Conservation (phyloP, 2,113 vertebrate genomes). For the Tragelaphus imberbis region DNA sequence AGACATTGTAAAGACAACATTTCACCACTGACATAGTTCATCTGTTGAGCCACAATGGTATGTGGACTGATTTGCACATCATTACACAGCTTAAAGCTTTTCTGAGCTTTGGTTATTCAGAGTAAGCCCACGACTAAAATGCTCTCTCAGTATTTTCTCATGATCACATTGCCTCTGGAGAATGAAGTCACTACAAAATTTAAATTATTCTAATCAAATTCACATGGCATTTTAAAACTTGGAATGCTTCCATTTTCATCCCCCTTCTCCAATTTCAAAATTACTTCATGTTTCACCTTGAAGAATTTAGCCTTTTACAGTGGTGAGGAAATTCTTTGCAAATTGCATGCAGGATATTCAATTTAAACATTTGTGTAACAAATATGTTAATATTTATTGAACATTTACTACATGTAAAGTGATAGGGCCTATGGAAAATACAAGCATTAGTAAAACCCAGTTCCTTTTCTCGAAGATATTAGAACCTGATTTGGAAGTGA, state of each 20-base stretch:
- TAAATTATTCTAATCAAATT: constrained; percentile 51
- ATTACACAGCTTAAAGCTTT: constrained; percentile 8
- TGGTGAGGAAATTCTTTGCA: constrained; percentile 60
- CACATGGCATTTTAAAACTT: constrained; percentile 62
- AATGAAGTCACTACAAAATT: constrained; percentile 64
- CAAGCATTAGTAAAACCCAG: neutral
- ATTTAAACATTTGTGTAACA: constrained; percentile 46
- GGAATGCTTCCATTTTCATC: constrained; percentile 57
- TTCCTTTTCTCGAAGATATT: neutral
- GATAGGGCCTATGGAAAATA: constrained; percentile 28
- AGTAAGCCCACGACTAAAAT: neutral
- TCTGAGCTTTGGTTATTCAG: constrained; percentile 31
- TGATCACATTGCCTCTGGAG: constrained; percentile 53
- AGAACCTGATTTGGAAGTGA: constrained; percentile 8
- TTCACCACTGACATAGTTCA: constrained; percentile 5
- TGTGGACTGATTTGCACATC: constrained; percentile 31
- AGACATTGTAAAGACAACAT: constrained; percentile 25
- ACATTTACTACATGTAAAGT: constrained; percentile 52
- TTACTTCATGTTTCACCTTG: constrained; percentile 74
- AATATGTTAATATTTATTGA: constrained; percentile 54
- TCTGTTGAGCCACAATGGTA: constrained; percentile 31
- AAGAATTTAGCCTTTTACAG: constrained; percentile 70
- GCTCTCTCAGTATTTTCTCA: constrained; percentile 57
- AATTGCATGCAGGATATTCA: constrained; percentile 51
- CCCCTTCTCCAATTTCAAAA: constrained; percentile 67